These are phyloP conservation scores for Apus apus DNA, from an alignment of 2,113 vertebrate genomes.

Conservation along the genomic window DNA sequence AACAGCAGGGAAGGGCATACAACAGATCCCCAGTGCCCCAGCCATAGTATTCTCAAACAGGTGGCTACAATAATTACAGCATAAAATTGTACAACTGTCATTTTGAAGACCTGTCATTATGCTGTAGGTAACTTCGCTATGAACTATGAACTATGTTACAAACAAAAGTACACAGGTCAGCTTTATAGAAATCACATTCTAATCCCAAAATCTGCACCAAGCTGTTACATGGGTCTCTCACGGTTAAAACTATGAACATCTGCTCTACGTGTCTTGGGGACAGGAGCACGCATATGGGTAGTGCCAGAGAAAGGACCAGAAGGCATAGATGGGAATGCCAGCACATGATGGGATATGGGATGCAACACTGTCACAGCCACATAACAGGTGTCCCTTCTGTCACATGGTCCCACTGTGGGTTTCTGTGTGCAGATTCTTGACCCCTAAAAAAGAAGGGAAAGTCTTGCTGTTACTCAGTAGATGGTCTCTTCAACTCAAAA, in stretches of 20 bases:
- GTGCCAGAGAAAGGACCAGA: neutral
- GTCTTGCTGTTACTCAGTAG: neutral
- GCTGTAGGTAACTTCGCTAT: neutral
- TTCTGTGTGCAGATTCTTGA: neutral
- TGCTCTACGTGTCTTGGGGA: neutral
- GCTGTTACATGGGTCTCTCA: neutral
- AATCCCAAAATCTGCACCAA: neutral
- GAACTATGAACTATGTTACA: neutral
- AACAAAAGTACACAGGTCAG: neutral
- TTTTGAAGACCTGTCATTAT: neutral
- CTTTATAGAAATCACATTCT: neutral
- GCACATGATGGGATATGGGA: neutral
- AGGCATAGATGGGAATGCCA: neutral
- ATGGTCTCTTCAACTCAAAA: neutral
- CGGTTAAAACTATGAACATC: neutral
- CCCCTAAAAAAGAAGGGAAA: neutral
- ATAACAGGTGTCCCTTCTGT: neutral
- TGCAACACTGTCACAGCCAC: neutral
- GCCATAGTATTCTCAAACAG: neutral
- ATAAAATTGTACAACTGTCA: neutral
- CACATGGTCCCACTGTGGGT: neutral
- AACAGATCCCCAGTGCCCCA: neutral
- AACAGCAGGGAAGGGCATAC: rapidly evolving
- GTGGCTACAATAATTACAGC: neutral
- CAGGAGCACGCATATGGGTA: neutral